Base-by-base conservation (phyloP, 1,140 invertebrate genomes). In the Ectropis grisescens region DNA sequence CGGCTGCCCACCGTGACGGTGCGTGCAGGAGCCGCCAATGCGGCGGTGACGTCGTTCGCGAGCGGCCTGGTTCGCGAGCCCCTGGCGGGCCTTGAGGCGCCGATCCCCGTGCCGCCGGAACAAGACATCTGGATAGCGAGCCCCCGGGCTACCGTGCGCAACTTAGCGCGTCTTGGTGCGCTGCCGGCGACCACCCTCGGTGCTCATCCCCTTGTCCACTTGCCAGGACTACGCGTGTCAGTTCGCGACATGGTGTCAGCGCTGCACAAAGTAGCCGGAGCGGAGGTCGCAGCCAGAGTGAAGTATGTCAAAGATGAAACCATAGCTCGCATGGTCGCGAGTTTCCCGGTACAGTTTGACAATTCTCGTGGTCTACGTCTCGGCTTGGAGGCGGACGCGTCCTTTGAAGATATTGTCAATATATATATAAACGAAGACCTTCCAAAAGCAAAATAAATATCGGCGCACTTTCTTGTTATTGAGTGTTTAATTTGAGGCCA, bases 11-110 rank as follows among this genome's bases (percentile, higher is more conserved):
- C 71, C 1, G 64, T 80, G 5, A 61, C 51, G 4, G 66, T 80
- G 0, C 49, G 71, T 3, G 44, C 52, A 0, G 75, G 71, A 10
- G 41, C 30, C 1, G 34, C 75, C 1, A 80, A 80, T 31, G 31
- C 38, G 8, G 75, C 75, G 0, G 54, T 75, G 11, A 72, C 71
- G 13, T 72, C 69, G 9, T 80, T 72, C 27, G 71, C 56, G 0
- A 75, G 69, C 42, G 71, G 64, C 1, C 51, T 80, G 2, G 34
- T 80, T 9, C 55, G 71, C 2, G 75, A 80, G 28, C 70, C 75
- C n/a, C 29, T 80, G 14, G 47, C 55, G 6, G 65, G 68, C 1
- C 29, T 48, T 12, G 14, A 28, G 8, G 34, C 54, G 9, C 23
- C 60, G 9, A 58, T 57, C 11, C 75, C 75, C 0, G 71, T 76